A percentile compares a stretch with the other conserved stretches of the same genome.
Conservation (phyloP, 2,797 vertebrate species). For the Anabas testudineus region DNA sequence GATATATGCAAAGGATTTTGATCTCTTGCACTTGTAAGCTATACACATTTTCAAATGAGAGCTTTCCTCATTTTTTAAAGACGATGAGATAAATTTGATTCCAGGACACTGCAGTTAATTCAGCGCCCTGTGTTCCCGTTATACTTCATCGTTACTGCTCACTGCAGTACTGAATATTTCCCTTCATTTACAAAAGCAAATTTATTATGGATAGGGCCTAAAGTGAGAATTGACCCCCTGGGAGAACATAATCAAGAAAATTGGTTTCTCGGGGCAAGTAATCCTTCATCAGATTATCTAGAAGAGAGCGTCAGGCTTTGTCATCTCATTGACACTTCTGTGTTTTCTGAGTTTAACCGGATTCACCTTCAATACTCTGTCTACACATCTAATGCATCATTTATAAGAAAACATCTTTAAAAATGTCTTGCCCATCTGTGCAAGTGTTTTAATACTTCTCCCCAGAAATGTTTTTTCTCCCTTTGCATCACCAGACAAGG, state of each 20-base stretch:
- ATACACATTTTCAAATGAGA: background rate
- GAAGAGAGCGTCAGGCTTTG: conserved; percentile 5
- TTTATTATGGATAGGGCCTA: conserved; percentile 2
- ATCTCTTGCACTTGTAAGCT: background rate
- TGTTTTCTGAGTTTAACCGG: background rate
- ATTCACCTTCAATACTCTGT: background rate
- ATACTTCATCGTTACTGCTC: conserved; percentile 6
- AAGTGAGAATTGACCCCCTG: conserved; percentile 20
- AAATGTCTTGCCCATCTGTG: background rate
- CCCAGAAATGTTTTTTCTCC: background rate
- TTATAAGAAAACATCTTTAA: too few species aligned
- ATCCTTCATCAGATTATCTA: conserved; percentile 52
- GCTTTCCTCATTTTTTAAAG: conserved; percentile 4
- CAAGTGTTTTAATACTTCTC: background rate
- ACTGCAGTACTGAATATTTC: conserved; percentile 1
- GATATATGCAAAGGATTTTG: conserved; percentile 18
- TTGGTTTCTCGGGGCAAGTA: conserved; percentile 46
- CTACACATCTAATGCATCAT: too few species aligned
- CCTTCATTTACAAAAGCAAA: conserved; percentile 5
- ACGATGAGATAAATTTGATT: conserved; percentile 12
- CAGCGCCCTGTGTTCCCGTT: background rate
- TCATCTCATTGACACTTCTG: conserved; percentile 13
- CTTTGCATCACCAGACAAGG: conserved; percentile 89
- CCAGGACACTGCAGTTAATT: background rate
- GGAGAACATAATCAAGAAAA: conserved; percentile 53